Evolutionary conservation across 2,113 vertebrate genomes (phyloP).

Genomic region (Colinus virginianus): DNA sequence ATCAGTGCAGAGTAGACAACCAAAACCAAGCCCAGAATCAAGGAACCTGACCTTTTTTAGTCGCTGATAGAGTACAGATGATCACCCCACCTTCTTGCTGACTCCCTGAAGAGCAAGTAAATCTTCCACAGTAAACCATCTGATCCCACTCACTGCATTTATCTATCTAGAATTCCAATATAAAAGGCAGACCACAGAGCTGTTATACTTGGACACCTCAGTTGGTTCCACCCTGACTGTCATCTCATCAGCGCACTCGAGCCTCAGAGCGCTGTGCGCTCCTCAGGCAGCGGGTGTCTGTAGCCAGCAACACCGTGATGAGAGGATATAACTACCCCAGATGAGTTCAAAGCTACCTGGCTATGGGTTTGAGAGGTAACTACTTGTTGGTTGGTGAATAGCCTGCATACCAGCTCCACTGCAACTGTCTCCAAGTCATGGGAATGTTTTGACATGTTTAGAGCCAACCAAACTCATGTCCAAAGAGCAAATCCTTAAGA

Average conservation of each 20-base stretch:
- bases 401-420: not conserved
- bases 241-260: not conserved
- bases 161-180: not conserved
- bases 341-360: not conserved
- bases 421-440: rapidly evolving
- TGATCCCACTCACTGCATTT: not conserved
- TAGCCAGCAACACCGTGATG: not conserved
- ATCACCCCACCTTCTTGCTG: not conserved
- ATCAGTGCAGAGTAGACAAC: not conserved
- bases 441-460: not conserved
- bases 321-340: not conserved
- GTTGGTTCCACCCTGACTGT: not conserved
- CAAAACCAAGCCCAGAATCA: not conserved
- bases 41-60: not conserved
- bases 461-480: not conserved
- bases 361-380: not conserved
- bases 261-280: not conserved
- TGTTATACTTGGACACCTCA: not conserved
- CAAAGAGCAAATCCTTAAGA: not conserved
- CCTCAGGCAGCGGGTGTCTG: not conserved
- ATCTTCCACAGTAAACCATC: rapidly evolving
- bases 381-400: not conserved
- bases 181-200: not conserved
- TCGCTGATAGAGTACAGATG: not conserved
- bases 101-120: not conserved